Base-by-base conservation (phyloP, 2,888 invertebrate genomes). In the Smittia aterrima region DNA sequence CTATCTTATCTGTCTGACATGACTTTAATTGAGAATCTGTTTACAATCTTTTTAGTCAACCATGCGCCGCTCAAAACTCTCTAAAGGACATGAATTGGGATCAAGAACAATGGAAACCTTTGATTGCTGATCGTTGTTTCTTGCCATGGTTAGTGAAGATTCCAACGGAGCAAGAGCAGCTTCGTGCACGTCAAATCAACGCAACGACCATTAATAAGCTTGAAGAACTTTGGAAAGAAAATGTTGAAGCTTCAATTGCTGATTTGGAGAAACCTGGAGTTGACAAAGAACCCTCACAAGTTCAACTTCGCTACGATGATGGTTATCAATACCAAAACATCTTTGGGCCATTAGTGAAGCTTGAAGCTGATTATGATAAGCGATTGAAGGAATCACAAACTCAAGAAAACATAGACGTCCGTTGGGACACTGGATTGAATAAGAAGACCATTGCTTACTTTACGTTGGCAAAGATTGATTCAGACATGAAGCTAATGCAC, bases 71-170 rank as follows among this genome's bases (percentile, higher is more conserved):
- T 3, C 96, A 98, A 81, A 96, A 93, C 80, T 96, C 96, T 13
- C 85, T 98, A 54, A 98, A 98, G 84, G 98, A 98, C 80, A 96
- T 98, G 95, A 98, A 98, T 83, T 99, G 98, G 95, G 98, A 98
- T 84, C 97, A 97, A 81, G 95, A 95, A 77, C 96, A 97, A 80
- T 98, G 98, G 98, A 97, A 98, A 83, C 98, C 98, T 0, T 84
- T 99, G 77, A 99, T 99, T 81, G 91, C 94, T 77, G 98, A 98
- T 83, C 92, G 98, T 11, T 94, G 95, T 78, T 96, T 99, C 81
- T 85, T 99, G 62, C 90, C 96, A 0, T 99, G 99, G 99, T 85
- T 99, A 72, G 98, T 98, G 0, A 96, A 96, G 83, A 92, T 96
- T n/a, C 99, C 99, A 16, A 92, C 93, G 0, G 98, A 98, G 80